Evolutionary conservation across 2,888 invertebrate genomes (phyloP), one percentile per base, ranked within the genome.

Genomic region (Brachypterus glaber): DNA sequence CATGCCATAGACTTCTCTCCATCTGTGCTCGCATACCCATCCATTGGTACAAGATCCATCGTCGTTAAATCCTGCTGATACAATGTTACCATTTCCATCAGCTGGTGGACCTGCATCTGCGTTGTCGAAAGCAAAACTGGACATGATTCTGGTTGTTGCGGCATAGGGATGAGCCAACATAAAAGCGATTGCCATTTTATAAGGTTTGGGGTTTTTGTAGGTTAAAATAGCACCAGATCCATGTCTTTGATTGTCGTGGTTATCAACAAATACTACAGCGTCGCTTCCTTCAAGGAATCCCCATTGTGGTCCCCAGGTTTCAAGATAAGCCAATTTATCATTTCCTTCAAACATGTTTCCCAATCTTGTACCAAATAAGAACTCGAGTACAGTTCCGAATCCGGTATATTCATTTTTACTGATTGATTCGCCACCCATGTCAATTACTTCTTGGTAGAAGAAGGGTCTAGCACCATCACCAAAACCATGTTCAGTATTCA

Each of bases 21-120:
- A 89, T 17, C 89, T 73, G 64, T 90, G 85, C 62, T 91, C 90
- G 53, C 88, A 88, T 1, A 87, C 63, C 82, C 85, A 88, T 2
- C 83, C 85, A 47, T 77, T 76, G 0, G 70, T 71, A 55, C 87
- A 87, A 1, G 70, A 66, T 0, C 68, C 65, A 42, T 84, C 80
- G 5, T 71, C 55, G 48, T 79, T 76, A 40, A 86, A 77, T 14
- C 63, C 63, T 1, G 85, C 79, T 0, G 79, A 75, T 13, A 77
- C 60, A 9, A 80, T 74, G 40, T 78, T 74, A 3, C 72, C 77
- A 12, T 67, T 58, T 3, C 48, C 55, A 45, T 82, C 79, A 54
- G 73, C 70, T 0, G 88, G 87, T 1, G 87, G 86, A 8, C 82
- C 83, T 50, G 9, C 69, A 50, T 77, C 74, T 7, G 68, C 69